A percentile compares a stretch with the other conserved stretches of the same genome.
These are phyloP conservation scores for Eupithecia tripunctaria DNA, from an alignment of 2,888 invertebrate species.

Conservation along the genomic window DNA sequence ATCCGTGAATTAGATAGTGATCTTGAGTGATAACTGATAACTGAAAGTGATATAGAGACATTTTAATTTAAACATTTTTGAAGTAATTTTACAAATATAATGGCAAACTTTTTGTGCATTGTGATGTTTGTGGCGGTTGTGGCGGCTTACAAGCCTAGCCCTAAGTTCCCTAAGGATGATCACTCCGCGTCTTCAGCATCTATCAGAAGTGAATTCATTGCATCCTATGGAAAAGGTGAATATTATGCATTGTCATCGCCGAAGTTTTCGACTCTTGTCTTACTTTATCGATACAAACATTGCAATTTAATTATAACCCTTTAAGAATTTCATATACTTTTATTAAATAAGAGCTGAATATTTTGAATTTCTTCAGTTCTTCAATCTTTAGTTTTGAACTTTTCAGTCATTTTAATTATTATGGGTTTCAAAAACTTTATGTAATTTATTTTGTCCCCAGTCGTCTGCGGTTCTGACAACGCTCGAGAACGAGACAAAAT, in stretches of 20 bases:
- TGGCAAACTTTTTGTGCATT: slow-evolving; percentile 69
- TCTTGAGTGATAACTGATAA: slow-evolving; percentile 46
- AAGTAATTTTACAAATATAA: slow-evolving; percentile 46
- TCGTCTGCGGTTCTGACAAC: slow-evolving; percentile 64
- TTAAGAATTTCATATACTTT: neutral
- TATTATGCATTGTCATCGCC: slow-evolving; percentile 33
- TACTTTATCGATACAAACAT: slow-evolving; percentile 27
- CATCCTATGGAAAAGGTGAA: slow-evolving; percentile 63
- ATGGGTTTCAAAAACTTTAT: neutral
- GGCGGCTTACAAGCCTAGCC: slow-evolving; percentile 63
- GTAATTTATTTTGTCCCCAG: slow-evolving; percentile 48
- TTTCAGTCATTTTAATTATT: neutral
- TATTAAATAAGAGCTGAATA: neutral
- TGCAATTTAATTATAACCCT: neutral
- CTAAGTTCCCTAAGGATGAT: slow-evolving; percentile 67
- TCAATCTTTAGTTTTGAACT: neutral
- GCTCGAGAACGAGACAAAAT: slow-evolving; percentile 63
- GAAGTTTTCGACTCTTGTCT: slow-evolving; percentile 4
- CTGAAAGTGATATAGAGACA: slow-evolving; percentile 37
- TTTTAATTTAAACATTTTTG: neutral
- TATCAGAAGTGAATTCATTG: slow-evolving; percentile 59
- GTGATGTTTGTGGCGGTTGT: slow-evolving; percentile 63
- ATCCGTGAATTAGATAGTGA: slow-evolving; percentile 45
- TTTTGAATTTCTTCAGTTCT: neutral
- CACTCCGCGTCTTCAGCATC: slow-evolving; percentile 44